phyloP scores from a whole-genome alignment of 23 tunicate species.

The Diplosoma virens region DNA sequence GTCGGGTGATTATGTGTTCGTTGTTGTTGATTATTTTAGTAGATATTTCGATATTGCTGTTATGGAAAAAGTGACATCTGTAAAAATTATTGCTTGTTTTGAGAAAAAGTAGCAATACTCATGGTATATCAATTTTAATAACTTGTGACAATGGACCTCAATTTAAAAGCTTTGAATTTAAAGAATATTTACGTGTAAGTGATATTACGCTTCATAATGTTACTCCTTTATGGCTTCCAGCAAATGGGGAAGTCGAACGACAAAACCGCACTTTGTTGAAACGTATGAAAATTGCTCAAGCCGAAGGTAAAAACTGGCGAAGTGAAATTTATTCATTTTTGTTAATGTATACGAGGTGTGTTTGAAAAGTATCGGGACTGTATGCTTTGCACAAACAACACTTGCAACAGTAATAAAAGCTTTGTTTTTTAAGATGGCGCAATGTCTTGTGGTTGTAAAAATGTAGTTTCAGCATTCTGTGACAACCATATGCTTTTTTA shows the following conservation, averaged over 20 bases:
- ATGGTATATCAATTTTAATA: conserved; percentile 9
- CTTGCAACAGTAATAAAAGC: no score
- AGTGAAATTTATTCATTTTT: no score
- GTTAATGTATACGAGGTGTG: no score
- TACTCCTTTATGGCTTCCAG: conserved; percentile 26
- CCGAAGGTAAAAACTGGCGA: conserved; percentile 20
- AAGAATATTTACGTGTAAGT: neutral
- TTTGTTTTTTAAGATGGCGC: no score
- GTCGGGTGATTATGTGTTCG: neutral
- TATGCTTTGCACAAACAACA: no score
- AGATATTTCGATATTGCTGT: conserved; percentile 17
- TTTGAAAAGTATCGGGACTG: no score
- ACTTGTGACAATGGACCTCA: conserved; percentile 32
- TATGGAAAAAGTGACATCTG: neutral
- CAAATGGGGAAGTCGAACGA: conserved; percentile 41
- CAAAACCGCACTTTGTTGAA: conserved; percentile 36
- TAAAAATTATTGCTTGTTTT: neutral
- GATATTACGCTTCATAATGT: conserved; percentile 17
- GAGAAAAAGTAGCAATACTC: neutral
- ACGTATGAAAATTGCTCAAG: conserved; percentile 26
- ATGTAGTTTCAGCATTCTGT: no score
- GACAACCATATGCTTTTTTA: no score
- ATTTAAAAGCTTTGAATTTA: conserved; percentile 20
- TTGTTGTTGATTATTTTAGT: conserved; percentile 25
- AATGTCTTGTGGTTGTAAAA: no score